Conservation (phyloP, 1,140 invertebrate genomes). For the Microplitis mediator region DNA sequence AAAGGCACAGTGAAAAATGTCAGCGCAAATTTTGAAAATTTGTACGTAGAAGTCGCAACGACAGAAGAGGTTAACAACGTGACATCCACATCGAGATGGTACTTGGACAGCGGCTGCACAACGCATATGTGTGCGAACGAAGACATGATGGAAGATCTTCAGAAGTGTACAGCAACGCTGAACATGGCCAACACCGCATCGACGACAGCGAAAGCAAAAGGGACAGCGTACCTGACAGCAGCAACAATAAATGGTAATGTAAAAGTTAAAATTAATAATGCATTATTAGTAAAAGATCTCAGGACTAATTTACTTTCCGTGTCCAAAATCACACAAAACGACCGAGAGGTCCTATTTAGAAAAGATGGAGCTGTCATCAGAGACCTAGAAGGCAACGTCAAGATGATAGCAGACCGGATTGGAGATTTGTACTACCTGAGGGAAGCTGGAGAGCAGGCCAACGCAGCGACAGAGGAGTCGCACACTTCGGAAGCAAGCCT, state of each 20-base stretch:
- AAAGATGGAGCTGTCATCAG: neutral
- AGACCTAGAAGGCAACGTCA: neutral
- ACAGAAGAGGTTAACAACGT: neutral
- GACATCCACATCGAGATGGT: neutral
- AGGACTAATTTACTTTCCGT: too few relatives aligned
- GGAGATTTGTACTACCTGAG: neutral
- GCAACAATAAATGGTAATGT: too few relatives aligned
- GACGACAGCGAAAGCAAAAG: neutral
- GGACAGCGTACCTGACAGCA: too few relatives aligned
- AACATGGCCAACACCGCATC: constrained; percentile 15
- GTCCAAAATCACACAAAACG: neutral
- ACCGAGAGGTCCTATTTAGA: neutral
- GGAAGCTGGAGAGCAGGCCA: neutral
- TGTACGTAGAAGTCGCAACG: too few relatives aligned
- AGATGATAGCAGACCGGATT: neutral
- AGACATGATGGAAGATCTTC: neutral
- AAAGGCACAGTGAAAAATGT: too few relatives aligned
- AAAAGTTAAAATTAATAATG: too few relatives aligned
- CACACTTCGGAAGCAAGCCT: too few relatives aligned
- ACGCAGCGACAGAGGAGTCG: constrained; percentile 12
- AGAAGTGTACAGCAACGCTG: neutral
- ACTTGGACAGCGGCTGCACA: constrained; percentile 20
- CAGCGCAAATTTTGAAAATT: too few relatives aligned
- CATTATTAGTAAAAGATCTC: too few relatives aligned
- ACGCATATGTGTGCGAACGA: constrained; percentile 3